Evolutionary conservation across 1,140 invertebrate species (phyloP).

Genomic region (Dreissena rostriformis): DNA sequence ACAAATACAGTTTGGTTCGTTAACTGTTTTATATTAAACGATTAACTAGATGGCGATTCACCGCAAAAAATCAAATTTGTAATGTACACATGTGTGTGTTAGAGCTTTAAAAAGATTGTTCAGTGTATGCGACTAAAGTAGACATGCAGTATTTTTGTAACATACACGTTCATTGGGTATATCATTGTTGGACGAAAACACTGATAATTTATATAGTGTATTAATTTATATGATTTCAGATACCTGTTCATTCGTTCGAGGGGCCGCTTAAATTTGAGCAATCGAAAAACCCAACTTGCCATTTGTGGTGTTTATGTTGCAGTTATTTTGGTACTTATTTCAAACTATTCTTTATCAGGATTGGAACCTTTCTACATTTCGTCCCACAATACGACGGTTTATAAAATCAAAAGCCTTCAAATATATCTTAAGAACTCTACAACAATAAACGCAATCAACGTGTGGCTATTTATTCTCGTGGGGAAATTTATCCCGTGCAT

Average conservation of each 20-base stretch:
- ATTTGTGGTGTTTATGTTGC: constrained; percentile 88
- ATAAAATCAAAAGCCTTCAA: constrained; percentile 55
- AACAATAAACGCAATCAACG: constrained; percentile 64
- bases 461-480: constrained; percentile 75
- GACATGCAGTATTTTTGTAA: too few relatives aligned
- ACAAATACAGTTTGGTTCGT: too few relatives aligned
- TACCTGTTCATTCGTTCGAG: constrained; percentile 88
- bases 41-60: too few relatives aligned
- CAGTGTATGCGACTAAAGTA: too few relatives aligned
- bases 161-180: too few relatives aligned
- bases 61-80: too few relatives aligned
- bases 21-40: too few relatives aligned
- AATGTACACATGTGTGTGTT: too few relatives aligned
- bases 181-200: too few relatives aligned
- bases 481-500: constrained; percentile 82
- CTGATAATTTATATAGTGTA: too few relatives aligned
- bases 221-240: constrained; percentile 92
- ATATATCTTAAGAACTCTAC: constrained; percentile 59
- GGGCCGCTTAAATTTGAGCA: constrained; percentile 91
- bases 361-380: constrained; percentile 41
- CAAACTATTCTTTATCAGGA: constrained; percentile 85
- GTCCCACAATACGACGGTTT: constrained; percentile 47
- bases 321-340: constrained; percentile 89
- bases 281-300: constrained; percentile 86
- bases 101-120: too few relatives aligned